A percentile compares a stretch with the other conserved stretches of the same genome.
Conservation (phyloP, 2,888 invertebrate species). For the Andrena chrysosceles region DNA sequence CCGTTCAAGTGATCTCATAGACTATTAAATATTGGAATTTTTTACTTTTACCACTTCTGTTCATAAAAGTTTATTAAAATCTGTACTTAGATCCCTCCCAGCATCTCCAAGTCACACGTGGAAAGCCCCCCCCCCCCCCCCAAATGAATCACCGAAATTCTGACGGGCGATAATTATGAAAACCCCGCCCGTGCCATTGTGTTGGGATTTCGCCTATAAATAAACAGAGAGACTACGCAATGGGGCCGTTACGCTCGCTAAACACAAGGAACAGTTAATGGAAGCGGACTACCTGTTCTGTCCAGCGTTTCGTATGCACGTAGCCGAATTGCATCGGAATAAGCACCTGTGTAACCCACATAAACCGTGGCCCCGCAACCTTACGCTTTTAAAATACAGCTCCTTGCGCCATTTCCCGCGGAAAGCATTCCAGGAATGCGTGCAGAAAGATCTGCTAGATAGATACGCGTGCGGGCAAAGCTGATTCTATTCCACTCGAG, state of each 20-base stretch:
- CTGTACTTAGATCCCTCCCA: neutral
- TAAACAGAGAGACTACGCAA: constrained; percentile 48
- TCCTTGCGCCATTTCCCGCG: constrained; percentile 21
- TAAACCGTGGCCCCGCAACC: constrained; percentile 14
- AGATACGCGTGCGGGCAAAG: constrained; percentile 15
- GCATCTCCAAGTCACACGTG: constrained; percentile 9
- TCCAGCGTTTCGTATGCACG: constrained; percentile 31
- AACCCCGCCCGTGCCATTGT: constrained; percentile 36
- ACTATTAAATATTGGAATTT: too few relatives aligned
- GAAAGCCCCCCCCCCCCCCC: too few relatives aligned
- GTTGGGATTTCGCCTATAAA: constrained; percentile 52
- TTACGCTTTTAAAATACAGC: constrained; percentile 42
- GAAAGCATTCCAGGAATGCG: constrained; percentile 31
- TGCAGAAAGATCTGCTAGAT: constrained; percentile 20
- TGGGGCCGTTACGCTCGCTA: constrained; percentile 52
- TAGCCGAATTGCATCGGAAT: constrained; percentile 47
- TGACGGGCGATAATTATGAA: constrained; percentile 29
- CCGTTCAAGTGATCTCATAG: too few relatives aligned
- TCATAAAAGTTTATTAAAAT: too few relatives aligned
- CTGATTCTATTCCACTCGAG: constrained; percentile 17
- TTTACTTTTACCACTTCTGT: too few relatives aligned
- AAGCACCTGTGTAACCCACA: constrained; percentile 43
- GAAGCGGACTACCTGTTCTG: constrained; percentile 38
- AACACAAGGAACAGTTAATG: constrained; percentile 51
- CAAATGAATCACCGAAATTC: constrained; percentile 12